Base-by-base conservation (phyloP, 1,140 invertebrate genomes). In the Lucilia cuprina region DNA sequence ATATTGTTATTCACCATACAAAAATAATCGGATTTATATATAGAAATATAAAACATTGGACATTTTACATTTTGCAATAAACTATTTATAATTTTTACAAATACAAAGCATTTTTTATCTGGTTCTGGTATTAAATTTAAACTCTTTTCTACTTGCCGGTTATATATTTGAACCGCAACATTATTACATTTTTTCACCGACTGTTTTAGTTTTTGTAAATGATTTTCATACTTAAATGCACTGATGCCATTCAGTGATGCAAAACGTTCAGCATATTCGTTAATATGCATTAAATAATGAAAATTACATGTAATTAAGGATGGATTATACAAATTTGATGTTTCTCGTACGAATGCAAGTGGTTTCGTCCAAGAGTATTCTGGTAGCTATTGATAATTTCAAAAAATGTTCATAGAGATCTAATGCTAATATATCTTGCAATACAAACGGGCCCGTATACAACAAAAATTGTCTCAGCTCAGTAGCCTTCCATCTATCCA, bases 401-500 rank as follows among this genome's bases (percentile, higher is more conserved):
- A 82, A 10, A 25, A 82, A 55, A 19, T 82, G 82, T 2, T 21
- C 55, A 82, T 85, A 85, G 3, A 21, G 21, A 82, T 12, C 7
- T 34, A 84, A 25, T 78, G 14, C 60, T 55, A 84, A 83, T 83
- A 14, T n/a, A n/a, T n/a, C n/a, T n/a, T n/a, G n/a, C n/a, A 85
- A 80, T 17, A 83, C 70, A 25, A 85, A 82, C n/a, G 74, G 83
- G 19, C 84, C 85, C 14, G 83, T 85, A 50, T 85, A 86, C 19
- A 86, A 75, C 14, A 86, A 19, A 60, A 86, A 84, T 77, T 85
- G 86, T 47, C 85, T 85, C 7, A 85, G 83, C 77, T 86, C 86
- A 65, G 82, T 85, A 82, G 55, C 50, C 50, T 55, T 55, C 50
- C 50, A 55, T 12, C 10, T 55, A 4, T 55, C 50, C 4, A 55